Base-by-base conservation (phyloP, 2,888 invertebrate species). In the Chrysomela aeneicollis region DNA sequence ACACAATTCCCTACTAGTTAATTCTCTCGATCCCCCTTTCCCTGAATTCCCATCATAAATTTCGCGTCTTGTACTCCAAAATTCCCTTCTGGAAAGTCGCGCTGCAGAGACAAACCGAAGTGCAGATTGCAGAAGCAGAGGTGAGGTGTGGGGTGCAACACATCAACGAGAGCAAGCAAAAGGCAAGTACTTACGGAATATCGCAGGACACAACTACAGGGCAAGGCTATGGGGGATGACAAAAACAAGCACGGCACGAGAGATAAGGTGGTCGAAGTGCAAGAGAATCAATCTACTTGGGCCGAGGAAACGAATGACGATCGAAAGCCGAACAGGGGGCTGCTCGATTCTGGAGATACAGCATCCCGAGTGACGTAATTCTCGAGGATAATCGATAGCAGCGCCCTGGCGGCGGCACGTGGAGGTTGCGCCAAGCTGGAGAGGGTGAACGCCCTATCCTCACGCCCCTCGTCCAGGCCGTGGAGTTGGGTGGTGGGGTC, bases 381-480 rank as follows among this genome's bases (percentile, higher is more conserved):
- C 17, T 75, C 74, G 76, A 76, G 78, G 80, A 79, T 79, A 81
- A 82, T 82, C 82, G 82, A 82, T 82, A 78, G 78, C 71, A 79
- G 81, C 82, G 81, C 82, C 80, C 82, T 81, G 76, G 76, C 73
- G 76, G 73, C 78, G 73, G 73, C 74, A 76, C 68, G 74, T 79
- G 81, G 79, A 67, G 62, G 65, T 71, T 69, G 67, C 66, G 53
- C 59, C 72, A 78, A 79, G 42, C 79, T 75, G 71, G 47, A 69
- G 74, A 77, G 81, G 82, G 81, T 82, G 81, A 82, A 82, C 82
- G 82, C 82, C 82, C 82, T 81, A 71, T 67, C 69, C 71, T 66
- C 69, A 71, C 72, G 72, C 72, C 72, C 72, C 70, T 8, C 66
- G 65, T 65, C 61, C 66, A 59, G 62, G 62, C 59, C 66, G 61